These are phyloP conservation scores for Phaethon lepturus DNA, from an alignment of 2,113 vertebrate species.

Conservation along the genomic window DNA sequence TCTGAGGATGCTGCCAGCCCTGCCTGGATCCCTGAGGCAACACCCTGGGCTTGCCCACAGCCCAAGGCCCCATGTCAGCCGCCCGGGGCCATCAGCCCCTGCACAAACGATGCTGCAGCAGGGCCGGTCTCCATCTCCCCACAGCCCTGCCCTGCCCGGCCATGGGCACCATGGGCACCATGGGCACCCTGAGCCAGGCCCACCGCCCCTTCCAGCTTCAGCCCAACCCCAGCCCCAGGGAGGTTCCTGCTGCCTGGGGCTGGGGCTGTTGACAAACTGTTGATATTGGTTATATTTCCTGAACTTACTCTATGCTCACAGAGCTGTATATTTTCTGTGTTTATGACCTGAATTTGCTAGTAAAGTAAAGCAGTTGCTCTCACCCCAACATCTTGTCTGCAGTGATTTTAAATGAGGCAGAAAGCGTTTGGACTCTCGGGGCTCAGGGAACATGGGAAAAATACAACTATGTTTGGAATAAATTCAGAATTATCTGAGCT, in stretches of 20 bases:
- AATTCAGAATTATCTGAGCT: not conserved
- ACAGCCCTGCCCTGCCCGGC: no score
- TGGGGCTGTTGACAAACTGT: not conserved
- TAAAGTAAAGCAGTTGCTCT: not conserved
- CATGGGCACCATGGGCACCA: no score
- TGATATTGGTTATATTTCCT: not conserved
- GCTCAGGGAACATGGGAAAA: not conserved
- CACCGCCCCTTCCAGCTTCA: no score
- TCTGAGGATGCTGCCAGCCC: not conserved
- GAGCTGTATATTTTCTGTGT: not conserved
- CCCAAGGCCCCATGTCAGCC: not conserved
- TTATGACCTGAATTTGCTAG: not conserved
- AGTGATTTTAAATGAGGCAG: not conserved
- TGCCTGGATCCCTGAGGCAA: not conserved
- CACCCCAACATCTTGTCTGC: not conserved
- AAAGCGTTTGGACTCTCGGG: not conserved
- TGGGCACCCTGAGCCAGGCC: not conserved
- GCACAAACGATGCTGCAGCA: accelerated
- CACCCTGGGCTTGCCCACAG: not conserved
- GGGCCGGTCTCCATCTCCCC: not conserved
- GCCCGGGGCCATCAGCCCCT: not conserved
- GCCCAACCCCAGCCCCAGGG: not conserved
- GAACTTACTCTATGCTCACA: not conserved
- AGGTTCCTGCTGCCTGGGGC: not conserved
- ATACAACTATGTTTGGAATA: not conserved